Conservation (phyloP, 2,113 vertebrate genomes). For the Hippolais icterina region DNA sequence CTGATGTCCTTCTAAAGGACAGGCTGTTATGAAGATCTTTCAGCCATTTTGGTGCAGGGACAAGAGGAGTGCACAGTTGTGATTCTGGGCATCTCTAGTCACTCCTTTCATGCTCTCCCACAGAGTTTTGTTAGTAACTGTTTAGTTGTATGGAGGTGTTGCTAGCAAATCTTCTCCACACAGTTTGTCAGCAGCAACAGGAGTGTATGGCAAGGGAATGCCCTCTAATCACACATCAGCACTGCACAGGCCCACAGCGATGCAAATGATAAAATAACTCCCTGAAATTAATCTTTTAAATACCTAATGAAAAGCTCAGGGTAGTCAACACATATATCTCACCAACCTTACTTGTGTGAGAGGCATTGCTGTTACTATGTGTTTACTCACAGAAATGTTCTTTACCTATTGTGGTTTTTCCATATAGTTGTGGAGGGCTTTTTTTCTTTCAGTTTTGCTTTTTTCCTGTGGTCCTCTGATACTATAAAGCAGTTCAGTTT, state of each 20-base stretch:
- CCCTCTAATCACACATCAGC: background rate
- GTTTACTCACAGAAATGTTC: background rate
- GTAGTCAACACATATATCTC: background rate
- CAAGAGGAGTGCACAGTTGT: background rate
- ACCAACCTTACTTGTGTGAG: background rate
- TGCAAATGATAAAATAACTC: background rate
- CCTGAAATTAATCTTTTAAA: background rate
- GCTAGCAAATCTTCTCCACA: background rate
- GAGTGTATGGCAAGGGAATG: background rate
- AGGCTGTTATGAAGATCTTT: background rate
- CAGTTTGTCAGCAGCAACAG: background rate
- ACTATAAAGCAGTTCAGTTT: background rate
- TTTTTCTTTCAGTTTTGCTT: background rate
- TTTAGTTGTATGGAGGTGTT: background rate
- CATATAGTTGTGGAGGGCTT: background rate
- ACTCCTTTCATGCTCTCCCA: background rate
- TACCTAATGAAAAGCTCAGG: background rate
- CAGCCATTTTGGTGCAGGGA: background rate
- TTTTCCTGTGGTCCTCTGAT: background rate
- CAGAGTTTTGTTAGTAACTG: background rate
- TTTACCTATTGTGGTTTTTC: background rate
- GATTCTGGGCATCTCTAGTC: background rate
- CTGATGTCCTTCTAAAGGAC: background rate
- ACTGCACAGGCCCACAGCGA: background rate
- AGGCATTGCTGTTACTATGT: background rate